phyloP scores from a whole-genome alignment of 1,140 invertebrate genomes.

The Yoshiicerus persimilis region DNA sequence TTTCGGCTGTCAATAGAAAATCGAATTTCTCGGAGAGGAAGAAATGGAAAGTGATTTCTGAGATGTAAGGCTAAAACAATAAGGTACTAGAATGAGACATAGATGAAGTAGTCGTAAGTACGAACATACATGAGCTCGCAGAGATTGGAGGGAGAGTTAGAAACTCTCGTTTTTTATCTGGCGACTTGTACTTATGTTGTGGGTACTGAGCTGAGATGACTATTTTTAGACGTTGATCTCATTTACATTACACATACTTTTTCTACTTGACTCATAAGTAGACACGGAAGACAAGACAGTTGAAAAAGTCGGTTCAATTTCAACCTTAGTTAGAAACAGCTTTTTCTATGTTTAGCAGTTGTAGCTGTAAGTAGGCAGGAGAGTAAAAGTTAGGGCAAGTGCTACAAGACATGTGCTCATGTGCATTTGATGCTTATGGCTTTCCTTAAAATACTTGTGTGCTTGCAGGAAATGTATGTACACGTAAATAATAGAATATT shows the following conservation, averaged over 20 bases:
- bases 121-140: background rate
- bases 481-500: background rate
- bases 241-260: background rate
- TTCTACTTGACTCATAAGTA: background rate
- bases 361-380: too few relatives aligned
- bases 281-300: background rate
- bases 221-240: conserved; percentile 13
- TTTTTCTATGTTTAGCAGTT: background rate
- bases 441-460: background rate
- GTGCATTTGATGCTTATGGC: too few relatives aligned
- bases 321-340: background rate
- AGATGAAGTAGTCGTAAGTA: background rate
- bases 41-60: background rate
- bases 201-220: background rate
- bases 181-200: background rate
- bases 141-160: background rate
- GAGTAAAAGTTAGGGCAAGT: too few relatives aligned
- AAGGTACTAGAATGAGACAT: background rate
- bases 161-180: background rate
- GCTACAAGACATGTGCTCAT: too few relatives aligned
- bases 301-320: background rate
- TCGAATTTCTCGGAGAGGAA: background rate
- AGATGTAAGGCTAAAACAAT: background rate
- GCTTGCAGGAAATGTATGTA: background rate
- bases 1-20: too few relatives aligned